Base-by-base conservation (phyloP, 2,113 vertebrate genomes). In the Cromileptes altivelis region DNA sequence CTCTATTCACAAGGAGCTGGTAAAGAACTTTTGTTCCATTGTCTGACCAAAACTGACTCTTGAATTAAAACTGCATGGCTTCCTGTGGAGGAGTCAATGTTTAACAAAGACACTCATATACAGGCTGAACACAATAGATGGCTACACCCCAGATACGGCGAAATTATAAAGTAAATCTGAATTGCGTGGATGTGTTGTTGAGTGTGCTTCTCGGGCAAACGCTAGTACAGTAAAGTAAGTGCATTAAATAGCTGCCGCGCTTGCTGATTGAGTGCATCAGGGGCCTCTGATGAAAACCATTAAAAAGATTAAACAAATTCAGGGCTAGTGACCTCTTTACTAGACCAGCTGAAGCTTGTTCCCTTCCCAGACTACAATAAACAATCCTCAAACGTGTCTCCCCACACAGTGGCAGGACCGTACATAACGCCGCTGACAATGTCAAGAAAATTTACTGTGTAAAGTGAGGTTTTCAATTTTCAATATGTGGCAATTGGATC, bases 301-400 rank as follows among this genome's bases (percentile, higher is more conserved):
- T 93, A 93, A 85, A 80, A 89, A 86, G 90, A 95, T 93, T 91
- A 93, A 92, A 94, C 85, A 93, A 88, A 94, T 90, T 85, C 86
- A 88, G 84, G 81, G 83, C 74, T 85, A 49, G 71, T 90, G 83
- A 95, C 77, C 88, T 84, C 57, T 88, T 88, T 84, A 85, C 78
- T 71, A 65, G 70, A 85, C 60, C 64, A 74, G 81, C 90, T 80
- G 77, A 64, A 80, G 82, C 79, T 72, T 82, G 74, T 85, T 86
- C 73, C 70, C 65, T 52, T 79, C 57, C 70, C 75, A 58, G 70
- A 56, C 69, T 30, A 86, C 77, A 76, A 89, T 88, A 90, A 91
- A 91, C 76, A 90, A 87, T 78, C 75, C 63, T 84, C 73, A 60
- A 68, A 85, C 47, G 65, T 76, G 60, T 81, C 75, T 77, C 78